A percentile compares a stretch with the other conserved stretches of the same genome.
Evolutionary conservation across 1,140 invertebrate species (phyloP).

Genomic region (Bombus difficillimus): DNA sequence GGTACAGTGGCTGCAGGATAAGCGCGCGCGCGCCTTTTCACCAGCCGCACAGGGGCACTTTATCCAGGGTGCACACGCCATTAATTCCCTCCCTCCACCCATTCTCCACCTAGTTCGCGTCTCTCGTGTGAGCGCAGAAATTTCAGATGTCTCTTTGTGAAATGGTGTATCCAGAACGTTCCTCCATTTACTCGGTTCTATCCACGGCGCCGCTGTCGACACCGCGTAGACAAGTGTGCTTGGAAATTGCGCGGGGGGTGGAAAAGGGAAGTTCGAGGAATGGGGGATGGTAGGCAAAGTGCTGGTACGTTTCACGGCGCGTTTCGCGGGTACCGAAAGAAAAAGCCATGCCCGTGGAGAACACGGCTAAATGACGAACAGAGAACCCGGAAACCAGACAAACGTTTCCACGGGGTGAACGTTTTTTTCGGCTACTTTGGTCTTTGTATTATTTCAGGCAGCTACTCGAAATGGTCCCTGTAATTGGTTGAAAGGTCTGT

Average conservation of each 20-base stretch:
- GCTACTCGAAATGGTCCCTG: too few species aligned
- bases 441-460: too few species aligned
- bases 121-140: conserved; percentile 57
- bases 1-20: not conserved
- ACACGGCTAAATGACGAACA: conserved; percentile 17
- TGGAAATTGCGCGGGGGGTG: conserved; percentile 63
- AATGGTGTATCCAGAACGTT: conserved; percentile 30
- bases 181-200: conserved; percentile 55
- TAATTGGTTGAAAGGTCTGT: not conserved
- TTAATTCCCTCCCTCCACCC: conserved; percentile 71
- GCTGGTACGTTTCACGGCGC: not conserved
- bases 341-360: not conserved
- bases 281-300: conserved; percentile 23
- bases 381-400: not conserved
- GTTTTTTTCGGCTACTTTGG: not conserved
- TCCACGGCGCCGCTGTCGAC: conserved; percentile 60
- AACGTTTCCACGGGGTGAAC: not conserved
- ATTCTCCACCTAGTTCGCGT: conserved; percentile 21
- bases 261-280: conserved; percentile 8
- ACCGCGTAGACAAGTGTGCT: conserved; percentile 67
- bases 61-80: conserved; percentile 74
- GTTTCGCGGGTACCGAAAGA: not conserved
- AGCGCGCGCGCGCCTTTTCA: conserved; percentile 30
- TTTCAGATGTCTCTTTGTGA: conserved; percentile 74
- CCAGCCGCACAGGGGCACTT: conserved; percentile 66